Percentiles rank a stretch among this genome's conserved stretches.
Evolutionary conservation across 2,113 vertebrate genomes (phyloP).

Genomic region (Leptosomus discolor): DNA sequence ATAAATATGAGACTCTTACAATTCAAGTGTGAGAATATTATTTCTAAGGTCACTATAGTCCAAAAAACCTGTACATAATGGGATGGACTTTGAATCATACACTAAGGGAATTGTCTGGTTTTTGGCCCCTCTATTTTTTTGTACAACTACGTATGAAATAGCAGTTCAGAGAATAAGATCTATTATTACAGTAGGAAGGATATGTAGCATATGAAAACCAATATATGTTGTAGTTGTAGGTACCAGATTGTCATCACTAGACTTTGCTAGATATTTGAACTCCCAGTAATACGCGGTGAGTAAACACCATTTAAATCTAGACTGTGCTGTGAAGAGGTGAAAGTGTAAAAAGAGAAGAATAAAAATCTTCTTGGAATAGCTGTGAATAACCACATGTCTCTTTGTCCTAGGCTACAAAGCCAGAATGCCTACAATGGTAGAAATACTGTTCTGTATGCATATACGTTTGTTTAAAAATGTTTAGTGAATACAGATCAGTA

Average conservation of each 20-base stretch:
- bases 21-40: not conserved
- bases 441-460: not conserved
- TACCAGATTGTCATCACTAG: not conserved
- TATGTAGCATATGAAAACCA: not conserved
- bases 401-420: accelerated
- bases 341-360: not conserved
- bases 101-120: accelerated
- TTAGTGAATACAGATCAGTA: not conserved
- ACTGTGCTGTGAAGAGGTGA: not conserved
- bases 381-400: not conserved
- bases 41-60: not conserved
- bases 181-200: not conserved
- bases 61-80: not conserved
- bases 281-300: not conserved
- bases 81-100: not conserved
- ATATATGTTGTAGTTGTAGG: not conserved
- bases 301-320: not conserved
- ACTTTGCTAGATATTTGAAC: not conserved
- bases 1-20: not conserved
- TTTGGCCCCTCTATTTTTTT: not conserved
- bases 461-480: not conserved
- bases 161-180: not conserved
- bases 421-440: not conserved
- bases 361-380: not conserved
- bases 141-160: not conserved